Evolutionary conservation across 2,797 vertebrate species (phyloP).

Genomic region (Neostethus bicornis): DNA sequence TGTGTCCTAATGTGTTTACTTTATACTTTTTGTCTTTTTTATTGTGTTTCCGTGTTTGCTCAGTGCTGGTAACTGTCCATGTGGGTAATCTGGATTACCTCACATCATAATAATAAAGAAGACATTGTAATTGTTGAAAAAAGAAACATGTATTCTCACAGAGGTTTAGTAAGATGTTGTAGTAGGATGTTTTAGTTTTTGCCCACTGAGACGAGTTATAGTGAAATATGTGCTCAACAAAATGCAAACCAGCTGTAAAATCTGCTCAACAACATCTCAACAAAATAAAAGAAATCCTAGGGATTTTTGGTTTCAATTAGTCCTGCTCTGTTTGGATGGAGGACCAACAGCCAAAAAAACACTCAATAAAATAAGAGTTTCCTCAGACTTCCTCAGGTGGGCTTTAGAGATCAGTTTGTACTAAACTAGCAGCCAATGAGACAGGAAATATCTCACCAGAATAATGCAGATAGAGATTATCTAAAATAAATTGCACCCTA

Average conservation of each 20-base stretch:
- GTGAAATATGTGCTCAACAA: neutral
- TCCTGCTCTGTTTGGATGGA: too few species aligned
- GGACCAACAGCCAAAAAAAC: too few species aligned
- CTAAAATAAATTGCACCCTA: neutral
- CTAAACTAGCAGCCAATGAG: too few species aligned
- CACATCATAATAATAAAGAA: too few species aligned
- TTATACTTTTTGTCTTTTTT: too few species aligned
- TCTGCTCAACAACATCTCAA: neutral
- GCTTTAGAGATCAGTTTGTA: too few species aligned
- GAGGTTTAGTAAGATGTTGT: neutral
- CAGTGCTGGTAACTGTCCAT: too few species aligned
- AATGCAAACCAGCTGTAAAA: neutral
- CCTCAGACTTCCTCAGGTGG: too few species aligned
- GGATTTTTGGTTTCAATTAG: neutral
- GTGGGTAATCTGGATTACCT: too few species aligned
- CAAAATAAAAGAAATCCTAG: neutral
- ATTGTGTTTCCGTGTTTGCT: too few species aligned
- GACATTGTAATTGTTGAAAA: neutral
- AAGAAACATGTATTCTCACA: neutral
- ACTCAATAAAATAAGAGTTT: too few species aligned
- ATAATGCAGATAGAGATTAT: neutral
- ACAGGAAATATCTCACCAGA: neutral
- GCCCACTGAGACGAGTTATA: neutral
- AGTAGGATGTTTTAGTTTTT: neutral
- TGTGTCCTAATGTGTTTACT: too few species aligned